Evolutionary conservation across 2,113 vertebrate genomes (phyloP), one percentile per base, ranked within the genome.

Genomic region (Centropus bengalensis): DNA sequence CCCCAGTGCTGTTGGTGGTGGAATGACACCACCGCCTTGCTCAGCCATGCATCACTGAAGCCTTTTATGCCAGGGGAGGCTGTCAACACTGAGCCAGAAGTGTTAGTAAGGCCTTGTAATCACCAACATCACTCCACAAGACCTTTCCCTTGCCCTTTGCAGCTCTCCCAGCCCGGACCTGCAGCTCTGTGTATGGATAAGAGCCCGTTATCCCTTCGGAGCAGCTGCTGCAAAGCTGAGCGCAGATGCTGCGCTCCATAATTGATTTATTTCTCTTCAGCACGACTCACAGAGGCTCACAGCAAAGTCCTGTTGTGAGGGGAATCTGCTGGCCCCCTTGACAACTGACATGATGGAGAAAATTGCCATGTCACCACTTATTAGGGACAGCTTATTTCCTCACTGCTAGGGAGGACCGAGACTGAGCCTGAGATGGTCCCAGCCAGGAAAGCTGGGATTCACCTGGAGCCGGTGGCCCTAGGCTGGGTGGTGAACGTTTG

Each of bases 331-430:
- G 95, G 45, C 42, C 76, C 42, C 28, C 4, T 63, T 97, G 96
- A 97, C 96, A 97, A 95, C 71, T 96, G 96, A 97, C 88, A 77
- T 96, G 94, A 97, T 97, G 96, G 95, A 92, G 94, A 95, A 97
- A 97, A 97, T 96, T 93, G 89, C 67, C 63, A 0, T 91, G 94
- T 92, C 95, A 51, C 62, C 42, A 8, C 77, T 40, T 77, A 94
- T 97, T 94, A 97, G 91, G 62, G 67, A 12, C 78, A 77, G 88
- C 12, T 0, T 7, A 15, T 51, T 71, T 94, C 80, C 76, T 71
- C 5, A 1, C 60, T 45, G 2, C 16, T 42, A 8, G 3, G 32
- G 63, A 81, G 38, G 33, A 38, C 20, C 2, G 21, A 33, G 71
- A 6, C 9, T 3, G 23, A 66, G 79, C 64, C 55, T 14, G 73